Evolutionary conservation across 2,888 invertebrate species (phyloP).

Genomic region (Nomada lathburiana): DNA sequence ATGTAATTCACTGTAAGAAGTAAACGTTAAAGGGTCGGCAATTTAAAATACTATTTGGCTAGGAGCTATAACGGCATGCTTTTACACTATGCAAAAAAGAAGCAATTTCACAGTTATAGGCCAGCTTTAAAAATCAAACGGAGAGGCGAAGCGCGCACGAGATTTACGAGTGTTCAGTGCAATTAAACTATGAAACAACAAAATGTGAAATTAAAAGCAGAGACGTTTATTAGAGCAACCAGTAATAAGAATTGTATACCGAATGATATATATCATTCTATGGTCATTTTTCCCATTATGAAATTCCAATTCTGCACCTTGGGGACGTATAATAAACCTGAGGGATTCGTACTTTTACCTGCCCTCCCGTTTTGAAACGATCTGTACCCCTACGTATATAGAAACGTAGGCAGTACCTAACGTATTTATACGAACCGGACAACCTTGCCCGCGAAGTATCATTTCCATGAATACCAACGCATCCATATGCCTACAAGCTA

Average conservation of each 20-base stretch:
- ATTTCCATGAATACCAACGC: conserved; percentile 65
- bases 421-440: conserved; percentile 60
- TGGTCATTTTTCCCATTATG: too few relatives aligned
- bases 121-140: background rate
- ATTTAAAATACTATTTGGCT: conserved; percentile 5
- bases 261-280: too few relatives aligned
- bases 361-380: conserved; percentile 45
- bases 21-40: conserved; percentile 3
- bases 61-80: conserved; percentile 10
- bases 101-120: conserved; percentile 4
- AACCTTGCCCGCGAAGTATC: conserved; percentile 65
- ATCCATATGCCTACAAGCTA: conserved; percentile 33
- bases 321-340: too few relatives aligned
- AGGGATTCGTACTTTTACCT: background rate
- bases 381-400: conserved; percentile 45
- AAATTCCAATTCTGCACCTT: too few relatives aligned
- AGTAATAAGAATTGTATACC: too few relatives aligned
- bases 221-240: too few relatives aligned
- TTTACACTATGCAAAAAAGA: background rate
- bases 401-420: conserved; percentile 56
- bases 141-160: background rate
- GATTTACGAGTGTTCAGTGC: background rate
- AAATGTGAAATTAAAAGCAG: too few relatives aligned
- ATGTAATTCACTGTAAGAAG: background rate
- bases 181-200: too few relatives aligned